Percentiles rank a stretch among this genome's conserved stretches.
These are phyloP conservation scores for Eupelmus urozonus DNA, from an alignment of 2,888 invertebrate species.

Conservation along the genomic window DNA sequence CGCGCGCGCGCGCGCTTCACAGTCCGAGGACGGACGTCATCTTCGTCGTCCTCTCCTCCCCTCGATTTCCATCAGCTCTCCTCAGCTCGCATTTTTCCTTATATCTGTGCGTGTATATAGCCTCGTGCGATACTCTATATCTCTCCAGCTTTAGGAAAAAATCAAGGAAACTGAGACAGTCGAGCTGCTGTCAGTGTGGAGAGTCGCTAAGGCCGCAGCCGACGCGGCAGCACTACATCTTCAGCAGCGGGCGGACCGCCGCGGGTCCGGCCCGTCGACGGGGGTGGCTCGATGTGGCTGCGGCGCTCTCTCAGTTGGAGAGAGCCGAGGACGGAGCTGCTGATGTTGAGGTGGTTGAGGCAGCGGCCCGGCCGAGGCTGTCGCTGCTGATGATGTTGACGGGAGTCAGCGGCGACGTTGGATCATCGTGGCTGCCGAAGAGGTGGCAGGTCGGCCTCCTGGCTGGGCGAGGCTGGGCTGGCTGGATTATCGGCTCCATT, in stretches of 20 bases:
- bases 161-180: too few relatives aligned
- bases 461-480: neutral
- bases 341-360: too few relatives aligned
- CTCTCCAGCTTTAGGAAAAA: too few relatives aligned
- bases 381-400: constrained; percentile 12
- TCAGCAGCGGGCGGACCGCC: neutral
- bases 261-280: neutral
- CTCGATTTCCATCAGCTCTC: too few relatives aligned
- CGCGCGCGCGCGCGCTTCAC: neutral
- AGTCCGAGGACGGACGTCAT: neutral
- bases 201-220: too few relatives aligned
- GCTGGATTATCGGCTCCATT: neutral
- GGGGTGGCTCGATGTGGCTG: neutral
- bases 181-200: too few relatives aligned
- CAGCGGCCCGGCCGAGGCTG: neutral
- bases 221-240: constrained; percentile 21
- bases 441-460: too few relatives aligned
- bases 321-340: neutral
- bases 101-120: too few relatives aligned
- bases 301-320: neutral
- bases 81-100: too few relatives aligned
- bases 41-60: neutral
- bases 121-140: too few relatives aligned
- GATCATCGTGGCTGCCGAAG: too few relatives aligned
- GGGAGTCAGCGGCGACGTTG: too few relatives aligned